These are phyloP conservation scores for Ruditapes philippinarum DNA, from an alignment of 1,140 invertebrate species.

Conservation along the genomic window DNA sequence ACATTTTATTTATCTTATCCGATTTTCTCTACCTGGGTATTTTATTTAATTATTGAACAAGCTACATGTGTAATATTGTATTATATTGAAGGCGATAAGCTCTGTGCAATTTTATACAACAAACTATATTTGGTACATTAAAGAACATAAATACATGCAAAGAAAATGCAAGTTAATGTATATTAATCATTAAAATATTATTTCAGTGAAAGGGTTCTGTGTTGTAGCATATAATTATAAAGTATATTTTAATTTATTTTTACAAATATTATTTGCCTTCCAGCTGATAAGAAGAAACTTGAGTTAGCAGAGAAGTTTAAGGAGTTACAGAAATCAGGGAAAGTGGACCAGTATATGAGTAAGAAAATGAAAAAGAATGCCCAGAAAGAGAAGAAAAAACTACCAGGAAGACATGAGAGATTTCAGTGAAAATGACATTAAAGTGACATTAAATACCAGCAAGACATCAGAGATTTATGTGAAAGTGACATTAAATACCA, in stretches of 20 bases:
- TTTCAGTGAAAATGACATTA: not conserved
- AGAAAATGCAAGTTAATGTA: too few species aligned
- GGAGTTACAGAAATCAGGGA: constrained; percentile 91
- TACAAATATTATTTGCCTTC: constrained; percentile 84
- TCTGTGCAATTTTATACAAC: too few species aligned
- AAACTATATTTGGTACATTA: too few species aligned
- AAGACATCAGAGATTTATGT: constrained; percentile 15
- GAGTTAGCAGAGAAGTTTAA: constrained; percentile 92
- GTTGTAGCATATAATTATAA: too few species aligned
- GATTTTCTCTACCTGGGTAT: too few species aligned
- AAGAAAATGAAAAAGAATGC: constrained; percentile 91
- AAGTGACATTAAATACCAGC: not conserved
- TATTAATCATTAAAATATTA: too few species aligned
- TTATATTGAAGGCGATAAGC: too few species aligned
- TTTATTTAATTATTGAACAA: too few species aligned
- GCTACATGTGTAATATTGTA: too few species aligned
- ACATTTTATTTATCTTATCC: too few species aligned
- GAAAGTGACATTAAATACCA: not conserved
- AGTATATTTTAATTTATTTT: not conserved
- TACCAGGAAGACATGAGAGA: constrained; percentile 57
- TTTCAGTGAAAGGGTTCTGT: too few species aligned
- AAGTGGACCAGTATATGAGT: constrained; percentile 92
- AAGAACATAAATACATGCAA: too few species aligned
- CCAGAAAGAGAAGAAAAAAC: constrained; percentile 82
- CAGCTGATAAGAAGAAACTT: constrained; percentile 91